These are phyloP conservation scores for Pangasius krempfi DNA, from an alignment of 2,797 vertebrate genomes.

Conservation along the genomic window DNA sequence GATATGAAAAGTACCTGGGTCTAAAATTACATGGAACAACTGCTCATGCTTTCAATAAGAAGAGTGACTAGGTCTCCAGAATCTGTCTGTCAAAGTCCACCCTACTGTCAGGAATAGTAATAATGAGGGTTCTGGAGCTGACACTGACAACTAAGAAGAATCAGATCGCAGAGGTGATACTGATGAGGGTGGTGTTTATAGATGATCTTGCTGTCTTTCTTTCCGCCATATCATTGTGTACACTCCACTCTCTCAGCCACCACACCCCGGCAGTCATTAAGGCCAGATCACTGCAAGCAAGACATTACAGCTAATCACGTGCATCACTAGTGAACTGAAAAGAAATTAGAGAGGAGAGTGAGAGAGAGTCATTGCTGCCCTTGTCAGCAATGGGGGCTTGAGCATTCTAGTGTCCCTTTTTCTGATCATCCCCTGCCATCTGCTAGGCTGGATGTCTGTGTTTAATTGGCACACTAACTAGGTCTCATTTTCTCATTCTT, in stretches of 20 bases:
- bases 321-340: slow-evolving; percentile 42
- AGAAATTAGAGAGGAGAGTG: slow-evolving; percentile 21
- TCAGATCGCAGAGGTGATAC: slow-evolving; percentile 9
- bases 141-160: slow-evolving; percentile 13
- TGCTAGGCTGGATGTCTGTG: slow-evolving; percentile 12
- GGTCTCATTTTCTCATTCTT: not conserved
- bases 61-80: not conserved
- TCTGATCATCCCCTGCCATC: slow-evolving; percentile 29
- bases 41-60: not conserved
- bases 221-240: slow-evolving; percentile 6
- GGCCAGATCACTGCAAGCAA: slow-evolving; percentile 31
- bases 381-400: slow-evolving; percentile 27
- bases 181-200: slow-evolving; percentile 9
- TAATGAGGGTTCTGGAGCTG: not conserved
- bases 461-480: slow-evolving; percentile 22
- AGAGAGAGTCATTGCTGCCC: slow-evolving; percentile 6
- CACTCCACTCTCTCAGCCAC: slow-evolving; percentile 13
- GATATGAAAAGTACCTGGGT: slow-evolving; percentile 10
- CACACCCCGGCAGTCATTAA: slow-evolving; percentile 44
- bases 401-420: slow-evolving; percentile 34
- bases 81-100: not conserved
- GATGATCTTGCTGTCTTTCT: not conserved
- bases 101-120: not conserved
- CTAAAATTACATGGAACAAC: slow-evolving; percentile 11
- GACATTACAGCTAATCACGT: slow-evolving; percentile 51